Percentiles rank a stretch among this genome's conserved stretches.
These are phyloP conservation scores for Tetraodon nigroviridis DNA, from an alignment of 2,113 vertebrate genomes.

Conservation along the genomic window DNA sequence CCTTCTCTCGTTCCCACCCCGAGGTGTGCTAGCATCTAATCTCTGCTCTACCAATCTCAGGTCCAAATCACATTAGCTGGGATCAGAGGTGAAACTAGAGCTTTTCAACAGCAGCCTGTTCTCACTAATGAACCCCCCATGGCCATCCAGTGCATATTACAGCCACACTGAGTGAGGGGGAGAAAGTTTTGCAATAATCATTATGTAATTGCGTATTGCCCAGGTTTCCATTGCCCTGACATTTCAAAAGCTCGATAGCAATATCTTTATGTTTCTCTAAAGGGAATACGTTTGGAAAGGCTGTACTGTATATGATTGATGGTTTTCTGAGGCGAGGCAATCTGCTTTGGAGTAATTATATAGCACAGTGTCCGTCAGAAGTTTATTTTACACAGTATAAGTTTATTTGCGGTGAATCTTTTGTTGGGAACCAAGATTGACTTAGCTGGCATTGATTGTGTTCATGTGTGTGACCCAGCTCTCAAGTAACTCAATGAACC, in stretches of 20 bases:
- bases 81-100: conserved; percentile 79
- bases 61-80: conserved; percentile 79
- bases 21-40: conserved; percentile 75
- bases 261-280: conserved; percentile 71
- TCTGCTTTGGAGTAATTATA: conserved; percentile 67
- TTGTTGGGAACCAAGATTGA: conserved; percentile 24
- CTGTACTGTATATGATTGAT: conserved; percentile 64
- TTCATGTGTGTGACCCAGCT: conserved; percentile 33
- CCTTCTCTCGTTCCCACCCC: conserved; percentile 70
- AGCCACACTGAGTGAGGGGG: conserved; percentile 65
- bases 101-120: conserved; percentile 74
- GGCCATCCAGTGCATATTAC: conserved; percentile 76
- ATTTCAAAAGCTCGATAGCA: conserved; percentile 74
- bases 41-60: conserved; percentile 68
- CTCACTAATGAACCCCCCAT: conserved; percentile 75
- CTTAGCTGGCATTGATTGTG: conserved; percentile 32
- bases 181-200: conserved; percentile 73
- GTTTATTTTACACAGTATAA: conserved; percentile 48
- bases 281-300: conserved; percentile 64
- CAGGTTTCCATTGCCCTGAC: conserved; percentile 75
- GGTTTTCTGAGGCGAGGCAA: conserved; percentile 63
- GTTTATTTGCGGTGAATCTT: conserved; percentile 47
- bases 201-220: conserved; percentile 72
- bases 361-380: conserved; percentile 52
- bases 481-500: conserved; percentile 35